These are phyloP conservation scores for Triplophysa siluroides DNA, from an alignment of 2,113 vertebrate genomes.

Conservation along the genomic window DNA sequence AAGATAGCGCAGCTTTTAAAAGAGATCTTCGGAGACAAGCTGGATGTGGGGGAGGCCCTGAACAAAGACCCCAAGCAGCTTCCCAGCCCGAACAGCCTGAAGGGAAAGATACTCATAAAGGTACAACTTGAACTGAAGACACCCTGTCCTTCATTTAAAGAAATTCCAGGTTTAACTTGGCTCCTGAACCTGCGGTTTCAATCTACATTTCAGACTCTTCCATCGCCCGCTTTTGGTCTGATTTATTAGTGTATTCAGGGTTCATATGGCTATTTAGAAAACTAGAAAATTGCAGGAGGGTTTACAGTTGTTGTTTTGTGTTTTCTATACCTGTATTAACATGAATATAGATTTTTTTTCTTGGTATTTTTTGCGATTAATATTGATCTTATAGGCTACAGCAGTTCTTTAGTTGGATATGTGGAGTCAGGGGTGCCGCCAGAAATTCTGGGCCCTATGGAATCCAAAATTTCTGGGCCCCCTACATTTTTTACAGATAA, in stretches of 20 bases:
- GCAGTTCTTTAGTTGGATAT: no score
- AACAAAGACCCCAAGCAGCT: slow-evolving; percentile 81
- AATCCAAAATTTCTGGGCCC: no score
- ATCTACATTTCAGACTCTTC: background rate
- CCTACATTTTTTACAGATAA: no score
- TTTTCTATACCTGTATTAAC: no score
- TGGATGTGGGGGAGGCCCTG: slow-evolving; percentile 81
- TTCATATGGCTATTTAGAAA: no score
- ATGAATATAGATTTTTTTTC: no score
- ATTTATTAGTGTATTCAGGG: background rate
- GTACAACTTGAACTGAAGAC: slow-evolving; percentile 66
- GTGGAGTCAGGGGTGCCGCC: no score
- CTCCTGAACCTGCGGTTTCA: background rate
- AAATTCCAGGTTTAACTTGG: background rate
- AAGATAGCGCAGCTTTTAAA: slow-evolving; percentile 94
- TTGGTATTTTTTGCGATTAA: no score
- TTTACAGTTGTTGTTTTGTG: no score
- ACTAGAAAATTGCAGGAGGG: no score
- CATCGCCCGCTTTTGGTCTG: background rate
- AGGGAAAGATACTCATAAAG: slow-evolving; percentile 96
- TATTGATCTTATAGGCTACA: no score
- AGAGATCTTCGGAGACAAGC: slow-evolving; percentile 88
- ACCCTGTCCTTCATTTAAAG: background rate
- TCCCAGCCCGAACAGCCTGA: slow-evolving; percentile 88
- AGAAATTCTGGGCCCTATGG: no score